A percentile compares a stretch with the other conserved stretches of the same genome.
phyloP scores from a whole-genome alignment of 2,888 invertebrate genomes.

The Brachyopa scutellaris region DNA sequence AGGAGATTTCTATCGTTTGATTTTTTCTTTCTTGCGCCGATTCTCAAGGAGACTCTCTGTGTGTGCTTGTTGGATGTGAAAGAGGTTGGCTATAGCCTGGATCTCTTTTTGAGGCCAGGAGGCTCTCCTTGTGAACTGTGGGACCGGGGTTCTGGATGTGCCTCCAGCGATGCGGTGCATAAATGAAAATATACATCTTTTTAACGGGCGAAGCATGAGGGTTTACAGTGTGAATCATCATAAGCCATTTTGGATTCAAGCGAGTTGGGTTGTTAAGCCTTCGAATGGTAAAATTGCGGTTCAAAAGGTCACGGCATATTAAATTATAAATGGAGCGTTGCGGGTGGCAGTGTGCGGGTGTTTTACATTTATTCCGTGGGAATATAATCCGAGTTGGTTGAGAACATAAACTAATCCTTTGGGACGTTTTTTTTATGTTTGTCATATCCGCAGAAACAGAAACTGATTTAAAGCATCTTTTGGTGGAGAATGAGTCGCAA shows the following conservation, averaged over 20 bases:
- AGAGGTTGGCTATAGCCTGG: constrained; percentile 65
- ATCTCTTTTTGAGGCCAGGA: constrained; percentile 45
- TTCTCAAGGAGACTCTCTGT: constrained; percentile 27
- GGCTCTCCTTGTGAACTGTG: constrained; percentile 62
- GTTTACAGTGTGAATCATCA: constrained; percentile 32
- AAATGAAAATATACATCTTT: constrained; percentile 59
- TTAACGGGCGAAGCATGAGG: constrained; percentile 33
- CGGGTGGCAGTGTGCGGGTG: neutral
- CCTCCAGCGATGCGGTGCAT: constrained; percentile 57
- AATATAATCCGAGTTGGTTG: no score
- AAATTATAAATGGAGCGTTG: neutral
- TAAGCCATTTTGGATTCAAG: constrained; percentile 48
- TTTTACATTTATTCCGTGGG: constrained; percentile 17
- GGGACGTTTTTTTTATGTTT: no score
- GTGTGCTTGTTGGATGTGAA: constrained; percentile 26
- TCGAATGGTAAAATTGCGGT: constrained; percentile 7
- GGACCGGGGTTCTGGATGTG: constrained; percentile 47
- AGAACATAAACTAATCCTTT: no score
- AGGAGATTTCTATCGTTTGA: constrained; percentile 48
- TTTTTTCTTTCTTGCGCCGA: neutral
- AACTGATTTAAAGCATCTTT: no score
- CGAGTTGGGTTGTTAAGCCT: constrained; percentile 40
- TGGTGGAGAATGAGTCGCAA: no score
- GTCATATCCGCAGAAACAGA: no score
- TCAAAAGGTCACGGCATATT: constrained; percentile 53